Conservation (phyloP, 2,888 invertebrate species). For the Habroteleia sp. region DNA sequence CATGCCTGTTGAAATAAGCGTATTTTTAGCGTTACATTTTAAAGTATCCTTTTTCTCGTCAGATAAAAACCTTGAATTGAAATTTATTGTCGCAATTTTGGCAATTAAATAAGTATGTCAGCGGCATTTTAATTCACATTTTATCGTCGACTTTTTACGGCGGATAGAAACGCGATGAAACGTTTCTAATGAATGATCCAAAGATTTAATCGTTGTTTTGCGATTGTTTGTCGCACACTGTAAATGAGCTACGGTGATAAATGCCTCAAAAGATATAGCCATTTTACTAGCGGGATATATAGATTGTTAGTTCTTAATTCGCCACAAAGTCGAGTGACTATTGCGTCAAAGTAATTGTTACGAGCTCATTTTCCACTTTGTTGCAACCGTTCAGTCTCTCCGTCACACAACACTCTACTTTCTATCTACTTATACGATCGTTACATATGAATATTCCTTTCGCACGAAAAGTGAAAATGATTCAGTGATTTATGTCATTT, state of each 20-base stretch:
- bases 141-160: neutral
- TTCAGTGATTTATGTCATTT: constrained; percentile 4
- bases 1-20: too few species aligned
- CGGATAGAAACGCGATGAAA: constrained; percentile 3
- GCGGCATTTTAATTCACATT: neutral
- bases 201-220: constrained; percentile 22
- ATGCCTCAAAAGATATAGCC: constrained; percentile 26
- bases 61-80: neutral
- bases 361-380: constrained; percentile 61
- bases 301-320: constrained; percentile 50
- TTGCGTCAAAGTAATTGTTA: constrained; percentile 63
- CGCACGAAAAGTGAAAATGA: constrained; percentile 37
- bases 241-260: constrained; percentile 22
- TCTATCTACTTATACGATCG: constrained; percentile 47
- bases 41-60: neutral
- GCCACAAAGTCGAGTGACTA: constrained; percentile 28
- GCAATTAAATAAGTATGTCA: neutral
- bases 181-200: constrained; percentile 13
- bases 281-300: constrained; percentile 34
- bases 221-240: constrained; percentile 12
- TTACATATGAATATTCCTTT: constrained; percentile 29
- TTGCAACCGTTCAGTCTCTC: constrained; percentile 39
- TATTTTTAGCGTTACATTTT: too few species aligned
- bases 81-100: neutral
- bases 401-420: constrained; percentile 41